These are phyloP conservation scores for Stichodactyla mertensii DNA, from an alignment of 64 coral and sea anemone genomes.

Conservation along the genomic window DNA sequence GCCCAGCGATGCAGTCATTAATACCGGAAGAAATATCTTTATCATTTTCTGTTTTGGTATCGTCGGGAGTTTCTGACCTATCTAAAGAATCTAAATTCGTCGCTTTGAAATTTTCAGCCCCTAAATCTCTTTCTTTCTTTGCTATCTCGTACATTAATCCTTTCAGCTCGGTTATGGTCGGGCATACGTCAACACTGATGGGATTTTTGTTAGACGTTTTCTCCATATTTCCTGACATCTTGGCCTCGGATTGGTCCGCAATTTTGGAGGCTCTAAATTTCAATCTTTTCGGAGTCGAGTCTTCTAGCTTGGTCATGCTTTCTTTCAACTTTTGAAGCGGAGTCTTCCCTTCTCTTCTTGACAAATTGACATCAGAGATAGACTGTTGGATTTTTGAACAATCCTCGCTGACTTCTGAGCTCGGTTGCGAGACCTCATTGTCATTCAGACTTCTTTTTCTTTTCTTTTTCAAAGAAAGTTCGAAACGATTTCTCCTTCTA, in stretches of 20 bases:
- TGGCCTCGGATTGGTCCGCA: not conserved
- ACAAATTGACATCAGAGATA: not conserved
- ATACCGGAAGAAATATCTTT: not conserved
- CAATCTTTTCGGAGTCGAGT: not conserved
- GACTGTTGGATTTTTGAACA: not conserved
- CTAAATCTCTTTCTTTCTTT: not conserved
- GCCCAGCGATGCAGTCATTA: not conserved
- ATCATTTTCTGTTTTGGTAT: too few relatives aligned
- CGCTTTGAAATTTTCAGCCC: too few relatives aligned
- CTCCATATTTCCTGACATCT: not conserved
- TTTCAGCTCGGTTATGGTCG: not conserved
- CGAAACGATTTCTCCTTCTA: not conserved
- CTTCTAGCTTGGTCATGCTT: not conserved
- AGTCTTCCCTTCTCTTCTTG: not conserved
- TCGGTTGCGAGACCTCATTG: not conserved
- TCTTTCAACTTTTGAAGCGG: not conserved
- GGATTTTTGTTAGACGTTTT: not conserved
- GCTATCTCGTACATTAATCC: not conserved
- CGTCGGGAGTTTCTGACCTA: too few relatives aligned
- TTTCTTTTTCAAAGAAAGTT: not conserved
- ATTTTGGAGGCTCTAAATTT: not conserved
- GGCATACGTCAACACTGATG: not conserved
- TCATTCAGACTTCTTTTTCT: not conserved
- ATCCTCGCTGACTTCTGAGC: not conserved
- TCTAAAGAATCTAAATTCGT: too few relatives aligned